Evolutionary conservation across 2,797 vertebrate species (phyloP).

Genomic region (Ambastaia sidthimunki): DNA sequence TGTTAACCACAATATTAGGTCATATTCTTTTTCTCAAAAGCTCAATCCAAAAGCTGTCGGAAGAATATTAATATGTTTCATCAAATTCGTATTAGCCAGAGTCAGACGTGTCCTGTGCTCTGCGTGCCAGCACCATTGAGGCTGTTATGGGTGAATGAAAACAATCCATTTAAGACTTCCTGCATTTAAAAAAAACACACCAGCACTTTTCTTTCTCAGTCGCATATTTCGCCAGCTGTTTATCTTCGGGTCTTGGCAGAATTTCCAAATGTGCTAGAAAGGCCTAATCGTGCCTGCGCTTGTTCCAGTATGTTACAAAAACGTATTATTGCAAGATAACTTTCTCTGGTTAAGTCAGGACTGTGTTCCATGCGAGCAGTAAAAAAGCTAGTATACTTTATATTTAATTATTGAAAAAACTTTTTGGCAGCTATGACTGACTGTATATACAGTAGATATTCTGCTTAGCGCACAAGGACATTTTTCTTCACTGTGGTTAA

Average conservation of each 20-base stretch:
- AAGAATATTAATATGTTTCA: constrained; percentile 50
- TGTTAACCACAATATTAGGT: constrained; percentile 40
- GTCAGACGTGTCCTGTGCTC: neutral
- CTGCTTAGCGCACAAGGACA: constrained; percentile 11
- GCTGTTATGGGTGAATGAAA: constrained; percentile 45
- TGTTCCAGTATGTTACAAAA: constrained; percentile 32
- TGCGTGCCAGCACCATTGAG: constrained; percentile 11
- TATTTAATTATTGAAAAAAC: neutral
- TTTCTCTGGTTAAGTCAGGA: too few species aligned
- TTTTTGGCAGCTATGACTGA: constrained; percentile 22
- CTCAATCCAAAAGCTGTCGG: constrained; percentile 37
- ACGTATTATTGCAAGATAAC: constrained; percentile 40
- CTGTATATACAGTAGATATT: neutral
- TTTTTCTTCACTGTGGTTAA: constrained; percentile 19
- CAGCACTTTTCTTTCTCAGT: constrained; percentile 15
- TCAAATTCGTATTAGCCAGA: constrained; percentile 48
- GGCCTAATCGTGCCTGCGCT: constrained; percentile 14
- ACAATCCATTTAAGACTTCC: constrained; percentile 46
- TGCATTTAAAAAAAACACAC: constrained; percentile 26
- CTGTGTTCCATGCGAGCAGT: neutral
- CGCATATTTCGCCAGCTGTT: constrained; percentile 33
- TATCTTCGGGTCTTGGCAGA: constrained; percentile 43
- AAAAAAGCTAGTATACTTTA: neutral
- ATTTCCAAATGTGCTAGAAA: constrained; percentile 13
- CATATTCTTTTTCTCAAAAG: constrained; percentile 33